Percentiles rank a stretch among this genome's conserved stretches.
phyloP scores from a whole-genome alignment of 2,797 vertebrate genomes.

The Squalus acanthias region DNA sequence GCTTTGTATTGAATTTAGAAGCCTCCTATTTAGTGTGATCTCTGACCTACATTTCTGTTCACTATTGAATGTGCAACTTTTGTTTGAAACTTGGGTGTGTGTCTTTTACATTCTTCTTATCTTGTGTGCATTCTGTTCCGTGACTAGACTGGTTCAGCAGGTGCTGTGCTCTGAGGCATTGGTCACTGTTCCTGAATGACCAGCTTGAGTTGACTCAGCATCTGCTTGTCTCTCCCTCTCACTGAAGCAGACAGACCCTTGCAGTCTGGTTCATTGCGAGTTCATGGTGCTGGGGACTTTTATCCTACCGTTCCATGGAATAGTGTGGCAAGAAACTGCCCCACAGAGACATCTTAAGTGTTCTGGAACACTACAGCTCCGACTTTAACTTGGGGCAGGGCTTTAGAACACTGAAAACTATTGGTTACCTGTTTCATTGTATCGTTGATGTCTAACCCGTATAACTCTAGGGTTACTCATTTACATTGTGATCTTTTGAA shows the following conservation, averaged over 20 bases:
- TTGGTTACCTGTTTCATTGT: background rate
- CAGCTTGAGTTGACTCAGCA: background rate
- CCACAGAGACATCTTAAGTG: background rate
- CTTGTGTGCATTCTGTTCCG: background rate
- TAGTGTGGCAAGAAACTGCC: background rate
- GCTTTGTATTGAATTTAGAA: background rate
- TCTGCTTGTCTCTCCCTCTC: background rate
- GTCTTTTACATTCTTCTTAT: background rate
- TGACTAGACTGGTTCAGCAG: background rate
- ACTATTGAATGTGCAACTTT: background rate
- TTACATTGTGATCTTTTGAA: background rate
- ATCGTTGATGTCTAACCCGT: background rate
- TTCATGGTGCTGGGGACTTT: background rate
- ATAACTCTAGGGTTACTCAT: background rate
- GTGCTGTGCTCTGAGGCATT: background rate
- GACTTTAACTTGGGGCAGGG: background rate
- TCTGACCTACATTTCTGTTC: background rate
- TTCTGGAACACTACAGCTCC: background rate
- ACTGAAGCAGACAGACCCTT: background rate
- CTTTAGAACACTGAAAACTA: background rate
- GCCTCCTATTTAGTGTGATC: background rate
- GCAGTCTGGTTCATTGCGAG: background rate
- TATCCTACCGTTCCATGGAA: background rate
- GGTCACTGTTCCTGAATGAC: background rate
- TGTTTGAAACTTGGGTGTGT: background rate